Conservation (phyloP, 1,140 invertebrate genomes). For the Acromyrmex charruanus region DNA sequence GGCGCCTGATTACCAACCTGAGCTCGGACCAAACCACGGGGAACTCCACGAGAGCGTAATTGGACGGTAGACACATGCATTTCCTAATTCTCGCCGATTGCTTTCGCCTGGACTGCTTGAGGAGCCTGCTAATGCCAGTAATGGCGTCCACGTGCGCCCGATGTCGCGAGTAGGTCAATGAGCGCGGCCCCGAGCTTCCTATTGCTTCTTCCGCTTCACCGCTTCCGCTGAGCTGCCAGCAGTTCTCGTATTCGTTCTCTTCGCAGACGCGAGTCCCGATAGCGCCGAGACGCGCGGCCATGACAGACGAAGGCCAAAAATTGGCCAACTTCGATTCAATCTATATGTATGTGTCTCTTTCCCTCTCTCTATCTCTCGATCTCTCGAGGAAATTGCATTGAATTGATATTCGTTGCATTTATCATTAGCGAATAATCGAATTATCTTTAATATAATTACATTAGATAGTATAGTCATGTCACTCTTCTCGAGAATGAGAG, state of each 20-base stretch:
- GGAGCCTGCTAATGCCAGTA: constrained; percentile 44
- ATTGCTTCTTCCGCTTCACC: constrained; percentile 48
- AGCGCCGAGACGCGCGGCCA: constrained; percentile 73
- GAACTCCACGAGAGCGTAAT: constrained; percentile 86
- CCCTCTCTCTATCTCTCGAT: background rate
- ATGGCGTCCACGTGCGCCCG: constrained; percentile 49
- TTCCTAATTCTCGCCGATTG: constrained; percentile 72
- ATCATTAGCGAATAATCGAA: background rate
- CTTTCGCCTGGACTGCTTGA: constrained; percentile 71
- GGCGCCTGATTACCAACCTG: constrained; percentile 77
- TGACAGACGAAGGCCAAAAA: constrained; percentile 74
- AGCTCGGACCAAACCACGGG: constrained; percentile 89
- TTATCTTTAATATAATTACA: background rate
- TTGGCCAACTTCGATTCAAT: constrained; percentile 26
- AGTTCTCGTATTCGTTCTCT: constrained; percentile 54
- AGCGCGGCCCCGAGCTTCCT: constrained; percentile 43
- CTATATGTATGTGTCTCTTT: background rate
- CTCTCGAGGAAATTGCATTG: constrained; percentile 12
- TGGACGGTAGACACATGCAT: constrained; percentile 81
- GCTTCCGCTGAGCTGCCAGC: constrained; percentile 29
- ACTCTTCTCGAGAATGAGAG: too few relatives aligned
- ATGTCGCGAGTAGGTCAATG: constrained; percentile 44
- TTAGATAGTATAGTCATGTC: too few relatives aligned
- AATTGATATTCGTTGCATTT: background rate
- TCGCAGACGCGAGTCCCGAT: constrained; percentile 62